These are phyloP conservation scores for Ischnura elegans DNA, from an alignment of 2,888 invertebrate genomes.

Conservation along the genomic window DNA sequence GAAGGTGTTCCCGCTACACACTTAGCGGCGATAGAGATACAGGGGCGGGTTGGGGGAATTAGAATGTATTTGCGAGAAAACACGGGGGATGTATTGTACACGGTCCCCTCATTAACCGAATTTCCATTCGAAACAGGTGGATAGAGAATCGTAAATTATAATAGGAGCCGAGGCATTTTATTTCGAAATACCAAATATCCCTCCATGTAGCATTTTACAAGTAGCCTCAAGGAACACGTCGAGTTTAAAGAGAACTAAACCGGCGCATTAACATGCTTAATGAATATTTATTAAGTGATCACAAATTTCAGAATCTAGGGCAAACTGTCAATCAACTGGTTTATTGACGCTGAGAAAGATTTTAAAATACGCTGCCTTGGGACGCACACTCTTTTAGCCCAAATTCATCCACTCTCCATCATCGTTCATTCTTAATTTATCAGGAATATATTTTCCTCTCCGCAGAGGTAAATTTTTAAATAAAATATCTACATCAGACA, in stretches of 20 bases:
- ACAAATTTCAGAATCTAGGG: not conserved
- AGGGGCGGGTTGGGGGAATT: not conserved
- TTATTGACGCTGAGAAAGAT: no score
- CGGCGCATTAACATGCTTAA: not conserved
- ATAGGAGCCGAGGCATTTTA: not conserved
- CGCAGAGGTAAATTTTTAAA: no score
- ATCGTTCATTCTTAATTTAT: no score
- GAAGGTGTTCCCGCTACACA: not conserved
- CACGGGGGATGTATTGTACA: not conserved
- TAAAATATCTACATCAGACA: no score
- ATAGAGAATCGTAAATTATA: not conserved
- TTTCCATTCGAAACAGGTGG: not conserved
- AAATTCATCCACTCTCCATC: no score
- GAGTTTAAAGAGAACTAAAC: not conserved
- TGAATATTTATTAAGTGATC: not conserved
- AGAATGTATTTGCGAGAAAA: not conserved
- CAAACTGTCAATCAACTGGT: not conserved
- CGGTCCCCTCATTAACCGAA: not conserved
- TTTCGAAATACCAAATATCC: not conserved
- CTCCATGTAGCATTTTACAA: not conserved
- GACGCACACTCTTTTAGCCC: no score
- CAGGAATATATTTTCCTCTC: no score
- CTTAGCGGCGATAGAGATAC: slow-evolving; percentile 15
- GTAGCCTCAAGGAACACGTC: not conserved
- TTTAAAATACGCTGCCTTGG: no score